A percentile compares a stretch with the other conserved stretches of the same genome.
Evolutionary conservation across 2,797 vertebrate genomes (phyloP).

Genomic region (Agapornis canus): DNA sequence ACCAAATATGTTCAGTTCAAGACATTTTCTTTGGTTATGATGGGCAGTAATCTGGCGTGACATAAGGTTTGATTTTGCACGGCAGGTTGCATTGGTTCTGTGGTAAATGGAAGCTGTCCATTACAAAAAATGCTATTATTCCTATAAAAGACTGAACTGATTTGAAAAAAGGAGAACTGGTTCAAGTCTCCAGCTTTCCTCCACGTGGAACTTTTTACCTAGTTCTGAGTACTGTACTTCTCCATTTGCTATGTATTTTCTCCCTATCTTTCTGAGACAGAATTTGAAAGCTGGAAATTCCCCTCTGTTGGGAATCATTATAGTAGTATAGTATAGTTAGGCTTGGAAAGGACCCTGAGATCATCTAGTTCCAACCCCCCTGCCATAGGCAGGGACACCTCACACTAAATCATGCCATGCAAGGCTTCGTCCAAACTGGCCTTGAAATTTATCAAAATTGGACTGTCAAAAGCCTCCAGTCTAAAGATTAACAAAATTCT

Average conservation of each 20-base stretch:
- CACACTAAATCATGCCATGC: too few species aligned
- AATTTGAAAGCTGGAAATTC: constrained; percentile 16
- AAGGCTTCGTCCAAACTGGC: too few species aligned
- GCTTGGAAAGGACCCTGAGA: too few species aligned
- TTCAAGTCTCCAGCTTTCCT: constrained; percentile 12
- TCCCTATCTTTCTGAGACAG: not conserved
- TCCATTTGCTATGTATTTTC: constrained; percentile 7
- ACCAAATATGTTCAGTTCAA: constrained; percentile 33
- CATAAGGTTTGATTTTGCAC: constrained; percentile 60
- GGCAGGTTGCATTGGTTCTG: constrained; percentile 23
- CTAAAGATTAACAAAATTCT: not conserved
- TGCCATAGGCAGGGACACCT: too few species aligned
- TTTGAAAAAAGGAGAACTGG: not conserved
- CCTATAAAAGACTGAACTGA: not conserved
- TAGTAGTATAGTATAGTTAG: too few species aligned
- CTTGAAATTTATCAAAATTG: not conserved
- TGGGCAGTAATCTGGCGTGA: constrained; percentile 62
- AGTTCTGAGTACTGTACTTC: not conserved
- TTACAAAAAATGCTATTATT: constrained; percentile 40
- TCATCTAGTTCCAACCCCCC: too few species aligned
- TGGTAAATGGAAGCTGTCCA: constrained; percentile 36
- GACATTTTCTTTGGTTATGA: constrained; percentile 46
- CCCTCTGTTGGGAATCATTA: constrained; percentile 1
- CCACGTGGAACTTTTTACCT: not conserved
- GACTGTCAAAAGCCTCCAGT: not conserved